These are phyloP conservation scores for Drosophila burlai DNA, from an alignment of 1,140 invertebrate species.

Conservation along the genomic window DNA sequence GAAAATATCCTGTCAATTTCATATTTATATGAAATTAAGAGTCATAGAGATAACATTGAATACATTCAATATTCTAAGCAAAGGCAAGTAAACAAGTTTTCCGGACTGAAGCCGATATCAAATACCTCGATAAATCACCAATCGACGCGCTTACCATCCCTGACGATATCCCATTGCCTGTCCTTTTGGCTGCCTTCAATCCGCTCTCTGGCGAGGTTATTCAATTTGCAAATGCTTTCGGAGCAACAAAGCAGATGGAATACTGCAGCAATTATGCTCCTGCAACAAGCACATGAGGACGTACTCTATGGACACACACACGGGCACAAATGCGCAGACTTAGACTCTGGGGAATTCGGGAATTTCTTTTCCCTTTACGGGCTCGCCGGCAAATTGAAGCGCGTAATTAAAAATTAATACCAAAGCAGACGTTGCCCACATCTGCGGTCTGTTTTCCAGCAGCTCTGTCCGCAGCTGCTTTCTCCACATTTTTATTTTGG, in stretches of 20 bases:
- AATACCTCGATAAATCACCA: not conserved
- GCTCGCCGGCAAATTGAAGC: constrained; percentile 50
- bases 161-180: not conserved
- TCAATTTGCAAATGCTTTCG: constrained; percentile 62
- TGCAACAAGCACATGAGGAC: constrained; percentile 8
- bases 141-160: not conserved
- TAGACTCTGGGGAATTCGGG: constrained; percentile 16
- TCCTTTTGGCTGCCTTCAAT: constrained; percentile 5
- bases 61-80: not conserved
- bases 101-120: not conserved
- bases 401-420: constrained; percentile 71
- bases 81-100: not conserved
- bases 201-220: constrained; percentile 35
- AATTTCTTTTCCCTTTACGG: constrained; percentile 24
- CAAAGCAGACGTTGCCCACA: constrained; percentile 43
- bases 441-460: constrained; percentile 37
- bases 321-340: constrained; percentile 4
- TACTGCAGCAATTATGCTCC: constrained; percentile 61
- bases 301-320: not conserved
- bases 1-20: not conserved
- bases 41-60: too few species aligned
- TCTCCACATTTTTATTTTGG: constrained; percentile 28
- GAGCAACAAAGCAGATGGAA: constrained; percentile 58
- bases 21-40: not conserved
- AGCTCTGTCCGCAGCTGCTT: constrained; percentile 21